Conservation (phyloP, 2,888 invertebrate genomes). For the Drosophila mulleri region DNA sequence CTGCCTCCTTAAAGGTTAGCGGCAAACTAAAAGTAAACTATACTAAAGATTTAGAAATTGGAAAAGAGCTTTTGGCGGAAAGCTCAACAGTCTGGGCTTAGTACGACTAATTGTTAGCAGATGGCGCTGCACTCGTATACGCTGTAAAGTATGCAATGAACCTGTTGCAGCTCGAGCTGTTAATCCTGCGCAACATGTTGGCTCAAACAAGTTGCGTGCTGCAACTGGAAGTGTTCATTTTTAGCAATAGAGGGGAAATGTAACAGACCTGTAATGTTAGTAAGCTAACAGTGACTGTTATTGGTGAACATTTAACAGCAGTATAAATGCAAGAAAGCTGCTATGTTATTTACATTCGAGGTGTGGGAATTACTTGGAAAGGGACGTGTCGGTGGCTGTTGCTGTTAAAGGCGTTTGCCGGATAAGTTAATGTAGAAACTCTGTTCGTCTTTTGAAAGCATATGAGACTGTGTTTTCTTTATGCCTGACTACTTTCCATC, state of each 20-base stretch:
- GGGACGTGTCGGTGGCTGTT: background rate
- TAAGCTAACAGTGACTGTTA: conserved; percentile 1
- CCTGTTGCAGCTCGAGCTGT: conserved; percentile 21
- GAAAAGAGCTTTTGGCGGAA: conserved; percentile 17
- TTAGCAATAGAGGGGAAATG: conserved; percentile 33
- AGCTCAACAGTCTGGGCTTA: background rate
- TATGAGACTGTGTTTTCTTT: conserved; percentile 69
- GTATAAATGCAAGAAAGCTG: background rate
- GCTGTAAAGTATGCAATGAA: conserved; percentile 54
- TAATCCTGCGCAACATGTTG: conserved; percentile 21
- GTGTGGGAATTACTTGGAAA: background rate
- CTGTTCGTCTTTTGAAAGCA: conserved; percentile 72
- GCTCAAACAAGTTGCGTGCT: conserved; percentile 15
- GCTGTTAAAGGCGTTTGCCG: conserved; percentile 31
- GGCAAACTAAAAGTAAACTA: background rate
- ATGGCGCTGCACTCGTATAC: conserved; percentile 69
- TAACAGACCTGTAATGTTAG: background rate
- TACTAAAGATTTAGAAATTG: background rate
- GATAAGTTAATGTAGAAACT: conserved; percentile 76
- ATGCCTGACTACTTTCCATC: conserved; percentile 54
- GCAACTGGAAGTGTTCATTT: conserved; percentile 68
- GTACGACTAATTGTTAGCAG: conserved; percentile 25
- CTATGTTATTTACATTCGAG: background rate
- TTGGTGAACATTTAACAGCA: background rate
- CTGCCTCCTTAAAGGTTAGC: conserved; percentile 17